These are phyloP conservation scores for Sinella curviseta DNA, from an alignment of 1,140 invertebrate genomes.

Conservation along the genomic window DNA sequence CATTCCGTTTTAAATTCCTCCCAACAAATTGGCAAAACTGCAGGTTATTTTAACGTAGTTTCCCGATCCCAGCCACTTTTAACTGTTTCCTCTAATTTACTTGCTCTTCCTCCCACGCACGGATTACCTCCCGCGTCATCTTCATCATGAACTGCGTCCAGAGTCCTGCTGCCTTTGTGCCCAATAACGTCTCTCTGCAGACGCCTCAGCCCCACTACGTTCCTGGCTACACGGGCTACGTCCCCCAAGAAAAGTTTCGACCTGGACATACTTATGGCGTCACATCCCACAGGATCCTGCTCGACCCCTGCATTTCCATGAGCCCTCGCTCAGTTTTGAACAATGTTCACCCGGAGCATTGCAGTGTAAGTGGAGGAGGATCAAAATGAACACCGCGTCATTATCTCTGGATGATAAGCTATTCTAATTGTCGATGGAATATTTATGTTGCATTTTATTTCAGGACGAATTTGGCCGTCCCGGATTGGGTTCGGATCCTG, in stretches of 20 bases:
- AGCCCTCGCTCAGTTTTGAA: slow-evolving; percentile 45
- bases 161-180: slow-evolving; percentile 24
- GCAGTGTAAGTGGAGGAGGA: slow-evolving; percentile 43
- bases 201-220: slow-evolving; percentile 49
- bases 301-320: slow-evolving; percentile 48
- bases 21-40: too few relatives aligned
- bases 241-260: slow-evolving; percentile 40
- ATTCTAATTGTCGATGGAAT: background rate
- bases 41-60: too few relatives aligned
- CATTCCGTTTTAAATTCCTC: too few relatives aligned
- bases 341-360: slow-evolving; percentile 46
- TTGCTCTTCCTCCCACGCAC: too few relatives aligned
- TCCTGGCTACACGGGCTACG: slow-evolving; percentile 46
- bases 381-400: too few relatives aligned
- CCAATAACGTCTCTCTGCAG: slow-evolving; percentile 27
- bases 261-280: slow-evolving; percentile 46
- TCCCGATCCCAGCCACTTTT: too few relatives aligned
- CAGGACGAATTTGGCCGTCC: slow-evolving; percentile 48
- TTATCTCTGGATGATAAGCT: background rate
- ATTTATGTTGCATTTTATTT: background rate
- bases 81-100: too few relatives aligned
- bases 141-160: slow-evolving; percentile 30
- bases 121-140: too few relatives aligned
- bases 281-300: slow-evolving; percentile 42
- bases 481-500: slow-evolving; percentile 35